Percentiles rank a stretch among this genome's conserved stretches.
Conservation (phyloP, 1,140 invertebrate species). For the Intoshia linei region DNA sequence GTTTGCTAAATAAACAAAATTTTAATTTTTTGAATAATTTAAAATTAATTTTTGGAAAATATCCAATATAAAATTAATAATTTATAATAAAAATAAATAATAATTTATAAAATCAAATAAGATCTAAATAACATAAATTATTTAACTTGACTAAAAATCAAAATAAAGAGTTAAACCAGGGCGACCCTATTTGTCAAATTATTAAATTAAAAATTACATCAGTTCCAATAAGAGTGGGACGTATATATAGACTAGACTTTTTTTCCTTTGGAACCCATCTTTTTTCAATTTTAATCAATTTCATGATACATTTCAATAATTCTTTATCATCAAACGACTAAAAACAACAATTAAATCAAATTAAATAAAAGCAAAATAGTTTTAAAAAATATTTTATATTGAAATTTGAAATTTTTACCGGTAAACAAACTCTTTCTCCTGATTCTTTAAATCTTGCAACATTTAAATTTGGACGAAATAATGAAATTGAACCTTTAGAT, state of each 20-base stretch:
- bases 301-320: conserved; percentile 47
- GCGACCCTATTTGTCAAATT: too few relatives aligned
- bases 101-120: neutral
- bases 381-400: neutral
- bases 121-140: neutral
- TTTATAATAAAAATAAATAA: neutral
- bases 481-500: conserved; percentile 52
- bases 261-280: conserved; percentile 79
- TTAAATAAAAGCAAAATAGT: neutral
- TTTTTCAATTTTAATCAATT: conserved; percentile 56
- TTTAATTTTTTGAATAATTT: neutral
- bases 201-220: conserved; percentile 38
- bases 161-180: too few relatives aligned
- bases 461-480: conserved; percentile 76
- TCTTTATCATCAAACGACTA: conserved; percentile 50
- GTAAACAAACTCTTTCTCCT: conserved; percentile 46
- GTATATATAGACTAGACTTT: conserved; percentile 53
- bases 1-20: conserved; percentile 33
- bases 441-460: conserved; percentile 61
- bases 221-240: conserved; percentile 75
- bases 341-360: conserved; percentile 6
- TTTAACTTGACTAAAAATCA: too few relatives aligned
- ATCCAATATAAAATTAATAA: neutral
- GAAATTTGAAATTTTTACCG: conserved; percentile 22
- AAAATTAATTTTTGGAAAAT: neutral